These are phyloP conservation scores for Halcyon leucocephala DNA, from an alignment of 2,797 vertebrate genomes.

Conservation along the genomic window DNA sequence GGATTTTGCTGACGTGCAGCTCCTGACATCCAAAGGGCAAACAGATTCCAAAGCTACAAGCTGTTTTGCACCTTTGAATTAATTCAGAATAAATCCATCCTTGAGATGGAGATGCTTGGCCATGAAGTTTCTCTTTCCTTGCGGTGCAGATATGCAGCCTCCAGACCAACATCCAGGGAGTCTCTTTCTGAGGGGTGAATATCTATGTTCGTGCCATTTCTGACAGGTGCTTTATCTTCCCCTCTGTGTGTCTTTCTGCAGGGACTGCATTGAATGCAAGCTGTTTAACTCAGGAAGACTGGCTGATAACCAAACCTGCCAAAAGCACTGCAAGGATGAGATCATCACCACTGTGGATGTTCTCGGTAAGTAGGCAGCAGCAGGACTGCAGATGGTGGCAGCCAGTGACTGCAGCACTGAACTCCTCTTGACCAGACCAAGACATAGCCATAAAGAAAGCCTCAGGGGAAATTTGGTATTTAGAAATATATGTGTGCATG, in stretches of 20 bases:
- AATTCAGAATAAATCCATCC: background rate
- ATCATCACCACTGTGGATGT: constrained; percentile 87
- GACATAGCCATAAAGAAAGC: background rate
- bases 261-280: constrained; percentile 95
- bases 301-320: constrained; percentile 94
- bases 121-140: background rate
- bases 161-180: background rate
- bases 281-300: constrained; percentile 89
- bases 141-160: background rate
- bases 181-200: background rate
- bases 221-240: background rate
- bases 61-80: background rate
- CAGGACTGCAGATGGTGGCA: background rate
- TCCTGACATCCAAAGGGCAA: background rate
- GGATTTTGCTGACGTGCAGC: background rate
- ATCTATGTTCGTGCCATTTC: accelerated
- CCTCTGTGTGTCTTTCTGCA: constrained; percentile 59
- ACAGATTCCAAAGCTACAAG: background rate
- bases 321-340: constrained; percentile 86
- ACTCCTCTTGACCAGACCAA: background rate
- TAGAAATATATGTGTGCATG: background rate
- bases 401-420: background rate
- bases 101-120: background rate
- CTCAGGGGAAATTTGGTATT: background rate
- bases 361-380: constrained; percentile 82